These are phyloP conservation scores for Paracentrotus lividus DNA, from an alignment of 53 echinoderm and acorn worm genomes.

Conservation along the genomic window DNA sequence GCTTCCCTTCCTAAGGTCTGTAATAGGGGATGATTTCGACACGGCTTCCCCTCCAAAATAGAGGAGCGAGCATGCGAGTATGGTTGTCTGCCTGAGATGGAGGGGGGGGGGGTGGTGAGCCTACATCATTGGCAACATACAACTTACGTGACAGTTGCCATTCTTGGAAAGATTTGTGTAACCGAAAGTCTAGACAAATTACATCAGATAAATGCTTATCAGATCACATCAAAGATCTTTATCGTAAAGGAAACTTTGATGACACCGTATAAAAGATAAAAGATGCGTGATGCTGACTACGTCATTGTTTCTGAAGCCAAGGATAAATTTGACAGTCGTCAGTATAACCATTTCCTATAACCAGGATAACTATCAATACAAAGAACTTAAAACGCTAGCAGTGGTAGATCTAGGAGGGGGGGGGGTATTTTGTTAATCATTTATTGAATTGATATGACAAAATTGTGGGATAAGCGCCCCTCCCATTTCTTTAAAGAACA, in stretches of 20 bases:
- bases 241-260: background rate
- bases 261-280: background rate
- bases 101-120: too few species aligned
- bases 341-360: background rate
- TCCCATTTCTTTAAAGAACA: too few species aligned
- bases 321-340: background rate
- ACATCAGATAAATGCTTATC: background rate
- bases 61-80: too few species aligned
- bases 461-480: background rate
- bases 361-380: background rate
- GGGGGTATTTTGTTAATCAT: background rate
- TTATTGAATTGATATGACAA: background rate
- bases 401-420: too few species aligned
- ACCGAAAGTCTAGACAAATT: slow-evolving; percentile 21
- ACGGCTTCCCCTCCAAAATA: background rate
- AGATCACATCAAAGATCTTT: background rate
- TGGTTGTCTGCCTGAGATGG: too few species aligned
- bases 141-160: background rate
- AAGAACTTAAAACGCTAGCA: too few species aligned
- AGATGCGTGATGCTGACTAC: background rate
- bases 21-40: background rate
- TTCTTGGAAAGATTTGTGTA: slow-evolving; percentile 27
- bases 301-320: background rate
- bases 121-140: background rate
- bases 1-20: background rate